Base-by-base conservation (phyloP, 2,888 invertebrate species). In the Steinernema carpocapsae region DNA sequence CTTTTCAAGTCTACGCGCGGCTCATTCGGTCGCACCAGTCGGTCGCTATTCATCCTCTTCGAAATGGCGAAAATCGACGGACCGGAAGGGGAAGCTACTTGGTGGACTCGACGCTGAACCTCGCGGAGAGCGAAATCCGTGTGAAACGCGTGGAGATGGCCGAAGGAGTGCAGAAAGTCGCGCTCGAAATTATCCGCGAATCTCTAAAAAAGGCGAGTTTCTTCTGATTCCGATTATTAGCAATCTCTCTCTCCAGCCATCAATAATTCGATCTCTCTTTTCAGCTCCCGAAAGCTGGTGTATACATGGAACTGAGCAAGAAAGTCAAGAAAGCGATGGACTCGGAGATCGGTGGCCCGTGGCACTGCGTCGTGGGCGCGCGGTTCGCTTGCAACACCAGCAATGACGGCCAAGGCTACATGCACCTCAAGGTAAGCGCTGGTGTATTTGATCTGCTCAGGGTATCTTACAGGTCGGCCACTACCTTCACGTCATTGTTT, bases 361-460 rank as follows among this genome's bases (percentile, higher is more conserved):
- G 64, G 64, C 64, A 64, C 64, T 64, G 64, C 32, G 64, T 64
- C 1, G 64, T 64, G 17, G 64, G 64, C 3, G 29, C 29, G 1
- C 64, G 64, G 1, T 64, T 64, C 32, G 64, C 64, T 17, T 64
- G 64, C 32, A 64, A 64, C 32, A 64, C 64, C 29, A 64, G 64
- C 64, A 64, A 32, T 19, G 64, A 64, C 29, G 32, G 32, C 17
- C 10, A 64, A 17, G 32, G 64, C 32, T 64, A 64, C 64, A 64
- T 64, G 29, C 64, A 64, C 14, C 17, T 64, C 4, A 64, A 64
- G 64, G 64, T 64, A 32, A 64, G 64, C 3, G 4, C 7, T 14
- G 14, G 22, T 3, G 48, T 22, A 19, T 48, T 48, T 2, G 48
- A 37, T 10, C 37, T 37, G 37, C 37, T 37, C 3, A 37, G 10